Evolutionary conservation across 2,888 invertebrate genomes (phyloP).

Genomic region (Pyrocoelia pectoralis): DNA sequence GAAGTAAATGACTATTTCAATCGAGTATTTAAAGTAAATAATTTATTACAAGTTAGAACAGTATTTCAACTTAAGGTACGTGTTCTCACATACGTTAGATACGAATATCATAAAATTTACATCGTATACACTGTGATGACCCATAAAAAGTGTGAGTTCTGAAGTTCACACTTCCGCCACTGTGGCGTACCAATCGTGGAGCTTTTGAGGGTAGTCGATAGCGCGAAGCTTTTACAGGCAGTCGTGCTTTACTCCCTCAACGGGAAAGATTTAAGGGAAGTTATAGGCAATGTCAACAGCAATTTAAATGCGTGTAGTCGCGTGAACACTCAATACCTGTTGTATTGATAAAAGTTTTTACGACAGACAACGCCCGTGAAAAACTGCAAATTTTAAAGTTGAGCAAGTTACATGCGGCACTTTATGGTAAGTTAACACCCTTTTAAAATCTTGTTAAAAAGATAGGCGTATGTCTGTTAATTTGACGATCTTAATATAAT

Average conservation of each 20-base stretch:
- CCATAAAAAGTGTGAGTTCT: constrained; percentile 49
- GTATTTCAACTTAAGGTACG: constrained; percentile 17
- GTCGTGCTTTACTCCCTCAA: constrained; percentile 44
- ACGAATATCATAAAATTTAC: constrained; percentile 44
- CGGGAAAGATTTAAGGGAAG: constrained; percentile 36
- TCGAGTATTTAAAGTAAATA: constrained; percentile 10
- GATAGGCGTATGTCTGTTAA: neutral
- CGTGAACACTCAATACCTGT: constrained; percentile 21
- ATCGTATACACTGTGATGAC: constrained; percentile 48
- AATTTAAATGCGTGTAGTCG: constrained; percentile 29
- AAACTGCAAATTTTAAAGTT: constrained; percentile 8
- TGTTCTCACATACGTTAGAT: constrained; percentile 30
- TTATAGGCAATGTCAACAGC: constrained; percentile 21
- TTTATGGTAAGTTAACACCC: constrained; percentile 25
- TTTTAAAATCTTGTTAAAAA: constrained; percentile 16
- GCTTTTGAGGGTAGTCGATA: constrained; percentile 48
- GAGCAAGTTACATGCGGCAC: constrained; percentile 1
- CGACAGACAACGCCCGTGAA: constrained; percentile 17
- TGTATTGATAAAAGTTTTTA: constrained; percentile 17
- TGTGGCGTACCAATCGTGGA: constrained; percentile 45
- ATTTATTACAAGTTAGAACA: constrained; percentile 19
- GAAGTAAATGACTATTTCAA: no score
- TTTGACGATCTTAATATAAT: constrained; percentile 13
- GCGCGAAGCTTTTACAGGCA: constrained; percentile 45
- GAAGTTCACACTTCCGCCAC: constrained; percentile 49